A percentile compares a stretch with the other conserved stretches of the same genome.
phyloP scores from a whole-genome alignment of 2,797 vertebrate species.

The Aldrovandia affinis region DNA sequence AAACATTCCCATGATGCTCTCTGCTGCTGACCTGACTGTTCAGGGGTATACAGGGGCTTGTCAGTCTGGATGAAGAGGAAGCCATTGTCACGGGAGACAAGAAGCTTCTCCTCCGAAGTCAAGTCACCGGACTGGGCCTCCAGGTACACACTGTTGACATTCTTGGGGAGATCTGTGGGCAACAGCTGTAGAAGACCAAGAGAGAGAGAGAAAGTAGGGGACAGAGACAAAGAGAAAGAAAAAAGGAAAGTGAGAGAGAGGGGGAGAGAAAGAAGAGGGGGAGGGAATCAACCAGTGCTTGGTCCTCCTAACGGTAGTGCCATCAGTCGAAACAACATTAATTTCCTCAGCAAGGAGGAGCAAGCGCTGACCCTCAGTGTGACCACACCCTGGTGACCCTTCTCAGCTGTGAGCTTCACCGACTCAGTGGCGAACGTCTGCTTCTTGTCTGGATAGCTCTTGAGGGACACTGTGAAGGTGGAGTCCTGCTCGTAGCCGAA shows the following conservation, averaged over 20 bases:
- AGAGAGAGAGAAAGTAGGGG: not conserved
- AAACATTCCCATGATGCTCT: not conserved
- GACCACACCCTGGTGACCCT: slow-evolving; percentile 75
- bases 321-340: not conserved
- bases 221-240: slow-evolving; percentile 10
- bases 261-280: not conserved
- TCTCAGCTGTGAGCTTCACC: slow-evolving; percentile 70
- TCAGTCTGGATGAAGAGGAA: slow-evolving; percentile 91
- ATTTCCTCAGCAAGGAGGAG: not conserved
- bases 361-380: slow-evolving; percentile 73
- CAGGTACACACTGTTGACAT: slow-evolving; percentile 71
- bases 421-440: slow-evolving; percentile 52
- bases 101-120: slow-evolving; percentile 69
- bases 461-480: slow-evolving; percentile 69
- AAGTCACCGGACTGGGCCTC: slow-evolving; percentile 77
- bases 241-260: not conserved
- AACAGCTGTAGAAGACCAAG: slow-evolving; percentile 59
- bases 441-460: slow-evolving; percentile 76
- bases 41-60: slow-evolving; percentile 87
- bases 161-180: slow-evolving; percentile 66
- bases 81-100: slow-evolving; percentile 81
- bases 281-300: not conserved
- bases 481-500: slow-evolving; percentile 76
- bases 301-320: not conserved
- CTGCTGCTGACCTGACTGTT: slow-evolving; percentile 74